Evolutionary conservation across 2,113 vertebrate genomes (phyloP), one percentile per base, ranked within the genome.

Genomic region (Hymenochirus boettgeri): DNA sequence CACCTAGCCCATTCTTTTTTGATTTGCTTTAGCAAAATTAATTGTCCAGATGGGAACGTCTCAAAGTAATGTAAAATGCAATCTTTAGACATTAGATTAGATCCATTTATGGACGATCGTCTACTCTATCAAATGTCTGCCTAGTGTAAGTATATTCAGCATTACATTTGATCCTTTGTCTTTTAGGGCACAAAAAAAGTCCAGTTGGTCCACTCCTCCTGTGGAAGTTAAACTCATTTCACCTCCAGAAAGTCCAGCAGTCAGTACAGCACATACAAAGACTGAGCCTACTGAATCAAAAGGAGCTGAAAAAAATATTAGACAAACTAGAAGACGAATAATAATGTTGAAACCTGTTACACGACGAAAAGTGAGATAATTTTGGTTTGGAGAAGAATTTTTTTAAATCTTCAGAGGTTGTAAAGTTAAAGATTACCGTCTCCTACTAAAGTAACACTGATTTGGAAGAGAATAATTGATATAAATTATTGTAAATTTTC

Each of bases 291-390:
- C 74, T 12, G 81, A 77, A 0, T 57, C 17, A 0, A 53, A 80
- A 31, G 82, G 17, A 0, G 42, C 82, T 37, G 82, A 82, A 8
- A 82, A 75, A 72, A 83, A 78, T 72, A 79, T 77, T 73, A 71
- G 83, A 5, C 79, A 87, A 19, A 89, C 81, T 69, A 91, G 81
- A 71, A 90, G 85, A 61, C 87, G 82, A 66, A 78, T 84, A 63
- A 88, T 83, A n/a, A 85, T 91, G 65, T 88, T 89, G 71, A 96
- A 94, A 72, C 94, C 92, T 8, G 81, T 94, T 74, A 88, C 92
- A 2, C 85, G 91, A 71, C 88, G 94, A 76, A 98, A 90, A 85
- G 93, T 91, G 77, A 81, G 95, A 51, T 96, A 45, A 82, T 78
- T n/a, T 76, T 80, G 56, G 26, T 31, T 22, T 27, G 23, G 15